Percentiles rank a stretch among this genome's conserved stretches.
phyloP scores from a whole-genome alignment of 2,797 vertebrate species.

The Anableps anableps region DNA sequence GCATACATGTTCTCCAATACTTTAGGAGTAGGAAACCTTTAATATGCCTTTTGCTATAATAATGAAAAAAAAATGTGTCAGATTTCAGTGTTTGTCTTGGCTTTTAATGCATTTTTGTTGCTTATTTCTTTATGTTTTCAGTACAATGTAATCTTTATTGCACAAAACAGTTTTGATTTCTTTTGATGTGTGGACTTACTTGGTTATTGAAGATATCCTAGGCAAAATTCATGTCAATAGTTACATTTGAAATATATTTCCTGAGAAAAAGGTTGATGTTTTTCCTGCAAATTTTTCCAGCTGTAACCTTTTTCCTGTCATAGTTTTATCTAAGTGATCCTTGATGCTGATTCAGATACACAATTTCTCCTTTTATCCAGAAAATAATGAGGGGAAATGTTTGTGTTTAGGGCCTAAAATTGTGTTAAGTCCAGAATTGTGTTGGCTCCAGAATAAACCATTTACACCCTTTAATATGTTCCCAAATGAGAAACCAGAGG shows the following conservation, averaged over 20 bases:
- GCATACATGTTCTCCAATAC: not conserved
- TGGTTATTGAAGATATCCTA: not conserved
- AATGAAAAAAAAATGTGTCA: no score
- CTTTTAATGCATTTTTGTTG: not conserved
- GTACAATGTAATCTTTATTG: not conserved
- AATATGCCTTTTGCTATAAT: no score
- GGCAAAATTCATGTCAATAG: not conserved
- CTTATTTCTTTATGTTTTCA: no score
- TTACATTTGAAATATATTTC: not conserved
- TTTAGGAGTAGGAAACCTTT: no score
- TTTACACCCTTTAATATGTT: constrained; percentile 7
- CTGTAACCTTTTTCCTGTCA: not conserved
- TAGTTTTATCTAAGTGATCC: constrained; percentile 7
- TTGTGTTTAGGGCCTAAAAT: constrained; percentile 12
- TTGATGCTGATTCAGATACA: constrained; percentile 2
- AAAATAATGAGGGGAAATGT: constrained; percentile 19
- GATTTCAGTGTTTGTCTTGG: not conserved
- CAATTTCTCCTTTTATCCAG: constrained; percentile 6
- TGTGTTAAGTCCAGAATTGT: constrained; percentile 14
- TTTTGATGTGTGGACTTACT: not conserved
- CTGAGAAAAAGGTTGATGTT: not conserved
- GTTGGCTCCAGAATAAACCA: constrained; percentile 23
- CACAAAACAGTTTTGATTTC: not conserved
- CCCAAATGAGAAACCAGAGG: constrained; percentile 19
- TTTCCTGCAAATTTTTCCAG: not conserved